Evolutionary conservation across 92 coral and sea anemone genomes (phyloP).

Genomic region (Umimayanthus kanabou): DNA sequence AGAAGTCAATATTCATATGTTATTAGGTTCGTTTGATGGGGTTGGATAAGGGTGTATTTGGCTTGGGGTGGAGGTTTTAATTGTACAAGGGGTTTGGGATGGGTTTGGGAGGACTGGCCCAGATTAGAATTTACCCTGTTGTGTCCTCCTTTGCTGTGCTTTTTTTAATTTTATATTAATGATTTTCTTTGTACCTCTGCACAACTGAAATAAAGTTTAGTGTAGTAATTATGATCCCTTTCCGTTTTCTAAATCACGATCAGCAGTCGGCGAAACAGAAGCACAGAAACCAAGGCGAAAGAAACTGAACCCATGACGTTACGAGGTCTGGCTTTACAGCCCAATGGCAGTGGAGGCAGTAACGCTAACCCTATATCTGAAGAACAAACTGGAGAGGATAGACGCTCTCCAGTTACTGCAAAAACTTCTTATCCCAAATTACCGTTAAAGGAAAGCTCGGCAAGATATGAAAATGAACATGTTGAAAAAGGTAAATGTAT

Average conservation of each 20-base stretch:
- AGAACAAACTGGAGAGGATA: background rate
- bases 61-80: no score
- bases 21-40: no score
- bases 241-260: background rate
- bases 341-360: background rate
- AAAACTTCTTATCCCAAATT: background rate
- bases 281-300: background rate
- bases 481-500: background rate
- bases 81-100: no score
- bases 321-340: background rate
- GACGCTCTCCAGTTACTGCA: background rate
- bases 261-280: background rate
- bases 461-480: background rate
- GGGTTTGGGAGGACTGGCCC: no score
- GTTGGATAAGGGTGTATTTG: no score
- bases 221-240: background rate
- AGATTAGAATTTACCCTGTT: no score
- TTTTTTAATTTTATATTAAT: no score
- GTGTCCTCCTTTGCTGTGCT: no score
- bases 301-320: background rate
- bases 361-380: background rate
- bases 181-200: no score
- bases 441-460: background rate
- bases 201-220: no score
- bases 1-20: no score